A percentile compares a stretch with the other conserved stretches of the same genome.
These are phyloP conservation scores for Pelecanus crispus DNA, from an alignment of 2,113 vertebrate species.

Conservation along the genomic window DNA sequence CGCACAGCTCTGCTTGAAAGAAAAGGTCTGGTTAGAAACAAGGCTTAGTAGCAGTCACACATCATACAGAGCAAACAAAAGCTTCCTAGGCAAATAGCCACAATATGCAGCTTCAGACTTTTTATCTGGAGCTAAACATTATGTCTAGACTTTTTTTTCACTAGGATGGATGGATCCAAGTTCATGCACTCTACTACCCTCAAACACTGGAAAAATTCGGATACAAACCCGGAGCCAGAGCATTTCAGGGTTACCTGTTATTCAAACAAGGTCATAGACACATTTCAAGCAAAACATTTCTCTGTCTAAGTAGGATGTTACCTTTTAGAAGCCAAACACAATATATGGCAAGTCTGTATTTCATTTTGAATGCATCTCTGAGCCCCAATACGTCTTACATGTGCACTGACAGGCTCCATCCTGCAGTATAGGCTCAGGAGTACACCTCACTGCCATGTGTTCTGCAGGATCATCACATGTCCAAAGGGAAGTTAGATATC, in stretches of 20 bases:
- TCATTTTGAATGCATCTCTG: neutral
- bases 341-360: neutral
- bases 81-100: neutral
- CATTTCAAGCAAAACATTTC: neutral
- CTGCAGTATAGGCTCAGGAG: neutral
- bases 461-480: neutral
- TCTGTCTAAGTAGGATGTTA: neutral
- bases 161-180: neutral
- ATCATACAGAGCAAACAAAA: neutral
- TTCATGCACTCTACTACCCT: neutral
- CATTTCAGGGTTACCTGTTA: neutral
- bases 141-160: neutral
- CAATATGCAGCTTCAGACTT: neutral
- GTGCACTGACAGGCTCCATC: neutral
- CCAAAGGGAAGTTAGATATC: neutral
- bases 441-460: neutral
- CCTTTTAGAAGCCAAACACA: neutral
- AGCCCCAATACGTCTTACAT: neutral
- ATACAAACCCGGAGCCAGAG: neutral
- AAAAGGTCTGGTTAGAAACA: neutral
- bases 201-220: neutral
- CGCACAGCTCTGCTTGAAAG: neutral
- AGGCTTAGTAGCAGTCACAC: neutral
- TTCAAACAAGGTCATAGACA: neutral
- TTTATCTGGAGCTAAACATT: neutral